Evolutionary conservation across 2,888 invertebrate genomes (phyloP), one percentile per base, ranked within the genome.

Genomic region (Lycaena phlaeas): DNA sequence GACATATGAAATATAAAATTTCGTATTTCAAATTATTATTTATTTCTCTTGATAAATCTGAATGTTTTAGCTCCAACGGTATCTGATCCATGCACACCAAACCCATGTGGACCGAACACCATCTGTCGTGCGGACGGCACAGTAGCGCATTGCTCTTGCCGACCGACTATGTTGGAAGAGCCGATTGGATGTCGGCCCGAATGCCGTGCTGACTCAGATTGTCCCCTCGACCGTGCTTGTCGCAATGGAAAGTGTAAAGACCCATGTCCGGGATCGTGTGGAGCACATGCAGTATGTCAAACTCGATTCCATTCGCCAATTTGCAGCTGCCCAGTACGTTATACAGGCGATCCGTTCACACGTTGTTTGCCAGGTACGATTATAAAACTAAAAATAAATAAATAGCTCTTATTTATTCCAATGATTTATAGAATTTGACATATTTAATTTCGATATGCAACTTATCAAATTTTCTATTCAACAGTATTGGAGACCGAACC

Each of bases 121-220:
- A 66, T 89, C 43, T 91, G 92, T 55, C 87, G 86, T n/a, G 86
- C 89, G 6, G 88, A 90, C 51, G 87, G 88, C 9, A 76, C 79
- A 6, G 89, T 89, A 42, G 86, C 88, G 36, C 88, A 92, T 17
- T 93, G 93, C 54, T 88, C 89, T 3, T 93, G 93, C 56, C 81
- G 89, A 9, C 86, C 88, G 2, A 87, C 89, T 28, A 93, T 89
- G 66, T 79, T 87, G 36, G 90, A 90, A 17, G 85, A 86, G n/a
- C 92, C 94, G 18, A 92, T 93, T 3, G 88, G 88, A 48, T 94
- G 94, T 61, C 85, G 89, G 48, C 92, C 92, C 0, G 92, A 93
- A 67, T 93, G 93, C 62, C 86, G 89, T 7, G 85, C 87, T 40
- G 92, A 93, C 63, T 79, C 84, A 4, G 90, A 91, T 44, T 92